Conservation (phyloP, 2,888 invertebrate genomes). For the Cantharis lateralis region DNA sequence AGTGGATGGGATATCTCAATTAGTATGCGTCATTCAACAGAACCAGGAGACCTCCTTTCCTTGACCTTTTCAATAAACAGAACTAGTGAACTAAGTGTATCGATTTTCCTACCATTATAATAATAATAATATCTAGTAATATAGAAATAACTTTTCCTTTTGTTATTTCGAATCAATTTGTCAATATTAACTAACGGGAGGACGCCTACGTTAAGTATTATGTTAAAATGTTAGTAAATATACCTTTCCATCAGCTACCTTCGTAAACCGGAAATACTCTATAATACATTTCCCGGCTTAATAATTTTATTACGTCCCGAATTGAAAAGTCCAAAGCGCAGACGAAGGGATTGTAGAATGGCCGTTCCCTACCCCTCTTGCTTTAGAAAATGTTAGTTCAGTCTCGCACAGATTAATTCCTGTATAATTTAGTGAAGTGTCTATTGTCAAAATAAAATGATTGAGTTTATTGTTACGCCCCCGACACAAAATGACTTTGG, state of each 20-base stretch:
- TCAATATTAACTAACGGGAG: neutral
- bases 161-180: neutral
- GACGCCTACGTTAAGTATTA: neutral
- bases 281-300: neutral
- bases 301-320: neutral
- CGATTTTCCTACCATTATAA: conserved; percentile 3
- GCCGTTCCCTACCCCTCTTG: neutral
- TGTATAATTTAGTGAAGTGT: neutral
- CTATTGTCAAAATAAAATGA: neutral
- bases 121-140: neutral
- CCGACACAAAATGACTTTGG: neutral
- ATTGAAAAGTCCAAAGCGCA: neutral
- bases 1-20: conserved; percentile 46
- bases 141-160: neutral
- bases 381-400: neutral
- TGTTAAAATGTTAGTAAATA: neutral
- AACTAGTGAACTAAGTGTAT: conserved; percentile 10
- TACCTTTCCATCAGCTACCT: neutral
- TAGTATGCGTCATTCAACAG: conserved; percentile 42
- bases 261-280: neutral
- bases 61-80: conserved; percentile 34
- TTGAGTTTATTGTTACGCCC: neutral
- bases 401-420: neutral
- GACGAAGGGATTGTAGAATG: neutral
- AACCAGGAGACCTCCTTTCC: conserved; percentile 25